phyloP scores from a whole-genome alignment of 23 tunicate genomes.

The Trididemnum nubilum region DNA sequence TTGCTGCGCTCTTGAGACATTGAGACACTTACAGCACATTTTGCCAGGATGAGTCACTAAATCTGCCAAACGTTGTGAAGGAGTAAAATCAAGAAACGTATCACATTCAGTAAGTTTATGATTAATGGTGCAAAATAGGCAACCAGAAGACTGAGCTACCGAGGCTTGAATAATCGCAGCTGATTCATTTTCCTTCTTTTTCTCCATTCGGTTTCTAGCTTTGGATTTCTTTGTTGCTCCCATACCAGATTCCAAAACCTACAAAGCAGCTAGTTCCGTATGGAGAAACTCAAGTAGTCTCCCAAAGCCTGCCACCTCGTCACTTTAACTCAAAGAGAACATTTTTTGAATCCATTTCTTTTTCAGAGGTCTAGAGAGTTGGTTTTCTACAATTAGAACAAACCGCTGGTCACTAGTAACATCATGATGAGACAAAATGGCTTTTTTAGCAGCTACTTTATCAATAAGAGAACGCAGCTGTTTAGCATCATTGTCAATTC shows the following conservation, averaged over 20 bases:
- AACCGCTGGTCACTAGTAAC: not conserved
- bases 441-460: not conserved
- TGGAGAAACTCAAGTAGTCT: not conserved
- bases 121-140: not conserved
- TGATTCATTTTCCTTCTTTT: not conserved
- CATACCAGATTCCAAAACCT: not conserved
- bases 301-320: not conserved
- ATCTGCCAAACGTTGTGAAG: not conserved
- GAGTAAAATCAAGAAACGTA: not conserved
- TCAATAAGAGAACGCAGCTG: not conserved
- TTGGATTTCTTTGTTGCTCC: not conserved
- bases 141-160: not conserved
- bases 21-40: not conserved
- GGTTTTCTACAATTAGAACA: slow-evolving; percentile 8
- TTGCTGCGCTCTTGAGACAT: not conserved
- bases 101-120: not conserved
- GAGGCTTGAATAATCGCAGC: not conserved
- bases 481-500: not conserved
- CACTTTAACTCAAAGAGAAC: not conserved
- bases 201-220: no score
- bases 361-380: not conserved
- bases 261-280: not conserved
- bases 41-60: not conserved
- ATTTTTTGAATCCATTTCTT: not conserved
- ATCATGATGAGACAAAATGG: not conserved